Evolutionary conservation across 2,888 invertebrate species (phyloP), one percentile per base, ranked within the genome.

Genomic region (Ophonus ardosiacus): DNA sequence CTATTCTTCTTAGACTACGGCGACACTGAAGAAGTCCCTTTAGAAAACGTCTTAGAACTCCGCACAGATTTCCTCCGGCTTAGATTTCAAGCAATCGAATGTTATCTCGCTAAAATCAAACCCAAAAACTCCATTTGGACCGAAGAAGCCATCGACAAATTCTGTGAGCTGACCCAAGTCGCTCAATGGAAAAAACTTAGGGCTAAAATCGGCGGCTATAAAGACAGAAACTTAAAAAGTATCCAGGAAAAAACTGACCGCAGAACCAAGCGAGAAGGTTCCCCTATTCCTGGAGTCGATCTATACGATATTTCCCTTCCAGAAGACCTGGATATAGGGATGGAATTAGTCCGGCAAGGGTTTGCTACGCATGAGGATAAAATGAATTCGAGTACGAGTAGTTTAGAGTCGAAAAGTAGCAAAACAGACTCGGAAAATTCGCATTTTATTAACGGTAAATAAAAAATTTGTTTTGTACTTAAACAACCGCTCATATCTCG

Each of bases 1-100:
- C 93, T 98, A 38, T 96, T 96, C 90, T 98, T 95, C 91, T 93
- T 98, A 81, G 98, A 98, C 92, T 98, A 97, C 90, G 98, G 98
- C 0, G 97, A 98, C 91, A 94, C 94, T 86, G 96, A 96, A 88
- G 93, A 93, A 88, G 93, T 96, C 3, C 91, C 93, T 0, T 93
- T 93, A 2, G 92, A 93, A 80, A 94, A 96, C 86, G 91, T 97
- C 10, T 95, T 94, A 87, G 95, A 96, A 88, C 92, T 97, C 86
- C 93, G 96, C 59, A 95, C 96, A 0, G 96, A 97, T 89, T 94
- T 96, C 89, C 90, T 96, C 76, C 92, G 94, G 80, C 92, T 97
- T 13, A 93, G 95, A 74, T 95, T 95, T 89, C 96, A 98, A 93
- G 98, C 98, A 0, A 95, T 98, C 90, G 97, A 98, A 91, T 97